These are phyloP conservation scores for Troides helena DNA, from an alignment of 2,888 invertebrate species.

Conservation along the genomic window DNA sequence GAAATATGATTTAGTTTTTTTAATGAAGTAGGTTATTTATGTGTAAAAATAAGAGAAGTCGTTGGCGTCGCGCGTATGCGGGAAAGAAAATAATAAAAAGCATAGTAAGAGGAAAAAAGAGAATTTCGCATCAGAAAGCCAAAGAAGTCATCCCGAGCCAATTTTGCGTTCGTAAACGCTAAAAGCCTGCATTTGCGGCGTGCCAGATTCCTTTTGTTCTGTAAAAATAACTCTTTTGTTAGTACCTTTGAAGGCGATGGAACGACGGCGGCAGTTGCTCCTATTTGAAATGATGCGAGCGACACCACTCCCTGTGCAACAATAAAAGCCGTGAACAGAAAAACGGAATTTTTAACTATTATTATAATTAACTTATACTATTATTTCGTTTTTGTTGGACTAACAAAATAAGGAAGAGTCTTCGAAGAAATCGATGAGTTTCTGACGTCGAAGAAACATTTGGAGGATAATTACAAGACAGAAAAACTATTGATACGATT, in stretches of 20 bases:
- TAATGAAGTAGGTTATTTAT: too few species aligned
- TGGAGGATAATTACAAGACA: background rate
- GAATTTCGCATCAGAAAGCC: conserved; percentile 21
- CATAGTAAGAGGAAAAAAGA: background rate
- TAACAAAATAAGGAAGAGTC: background rate
- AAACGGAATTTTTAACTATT: background rate
- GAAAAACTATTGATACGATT: too few species aligned
- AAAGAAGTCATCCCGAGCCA: conserved; percentile 28
- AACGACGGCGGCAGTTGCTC: conserved; percentile 28
- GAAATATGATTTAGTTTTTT: too few species aligned
- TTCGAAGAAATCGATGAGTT: background rate
- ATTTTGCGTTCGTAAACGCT: conserved; percentile 28
- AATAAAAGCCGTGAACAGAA: background rate
- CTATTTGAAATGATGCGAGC: conserved; percentile 26
- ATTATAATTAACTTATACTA: background rate
- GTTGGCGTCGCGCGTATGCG: background rate
- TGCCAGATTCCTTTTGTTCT: conserved; percentile 27
- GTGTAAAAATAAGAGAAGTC: background rate
- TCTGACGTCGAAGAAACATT: background rate
- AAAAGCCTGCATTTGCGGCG: conserved; percentile 29
- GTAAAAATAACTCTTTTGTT: conserved; percentile 28
- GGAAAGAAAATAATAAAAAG: background rate
- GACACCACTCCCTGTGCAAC: conserved; percentile 8
- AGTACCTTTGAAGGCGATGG: conserved; percentile 17
- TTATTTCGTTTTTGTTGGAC: background rate